Evolutionary conservation across 2,113 vertebrate species (phyloP), one percentile per base, ranked within the genome.

Genomic region (Microcebus lehilahytsara): DNA sequence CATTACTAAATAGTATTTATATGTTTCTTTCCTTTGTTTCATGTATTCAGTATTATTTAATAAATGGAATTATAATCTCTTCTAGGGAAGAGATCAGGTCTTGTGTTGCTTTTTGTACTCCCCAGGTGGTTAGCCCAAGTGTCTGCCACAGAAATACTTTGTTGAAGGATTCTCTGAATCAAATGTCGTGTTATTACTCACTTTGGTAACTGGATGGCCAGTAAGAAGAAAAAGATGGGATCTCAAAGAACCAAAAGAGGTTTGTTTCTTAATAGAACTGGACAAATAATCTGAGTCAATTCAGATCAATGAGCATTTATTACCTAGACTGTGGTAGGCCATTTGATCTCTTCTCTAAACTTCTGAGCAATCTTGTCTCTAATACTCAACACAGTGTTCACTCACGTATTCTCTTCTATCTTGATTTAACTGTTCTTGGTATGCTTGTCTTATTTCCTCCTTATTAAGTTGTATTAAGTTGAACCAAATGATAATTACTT

Each of bases 291-390:
- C 94, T 3, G 0, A 91, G 67, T 89, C 80, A 75, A 60, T 94
- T 81, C 81, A 94, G 34, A 92, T 94, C 87, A 89, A 86, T 83
- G n/a, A 92, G 58, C 78, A 75, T 81, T 95, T 95, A 92, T 91
- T 96, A 69, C 25, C 32, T 40, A 72, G 25, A 34, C 9, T 62
- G 22, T 34, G 79, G 3, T 14, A 25, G 49, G n/a, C 16, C 14
- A 34, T 34, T 62, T 46, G 86, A 91, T 74, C 53, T 79, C 75
- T 71, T 96, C 79, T 80, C 75, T 62, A 40, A 93, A 94, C 4
- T 86, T 91, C 83, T 72, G 32, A 64, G 9, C 42, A 75, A 8
- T 80, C 49, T 80, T 89, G n/a, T 66, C 23, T 84, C 56, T 77
- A 66, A 25, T 56, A 69, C 7, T 86, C 27, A 93, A 11, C 40